phyloP scores from a whole-genome alignment of 1,140 invertebrate genomes.

The Heliconius melpomene region DNA sequence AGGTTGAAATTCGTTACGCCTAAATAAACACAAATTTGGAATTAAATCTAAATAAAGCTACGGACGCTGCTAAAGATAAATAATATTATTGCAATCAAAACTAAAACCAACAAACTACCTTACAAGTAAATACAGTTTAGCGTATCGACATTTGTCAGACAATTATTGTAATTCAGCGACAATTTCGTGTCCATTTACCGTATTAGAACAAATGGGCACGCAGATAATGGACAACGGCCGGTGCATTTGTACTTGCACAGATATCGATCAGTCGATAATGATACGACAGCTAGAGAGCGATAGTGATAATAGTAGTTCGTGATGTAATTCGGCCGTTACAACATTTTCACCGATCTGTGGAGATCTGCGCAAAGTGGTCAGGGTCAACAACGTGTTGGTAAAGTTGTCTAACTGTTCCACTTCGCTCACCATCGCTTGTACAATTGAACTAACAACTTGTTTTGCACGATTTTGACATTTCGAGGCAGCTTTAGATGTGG shows the following conservation, averaged over 20 bases:
- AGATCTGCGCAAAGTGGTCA: slow-evolving; percentile 32
- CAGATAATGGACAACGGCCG: slow-evolving; percentile 29
- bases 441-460: slow-evolving; percentile 40
- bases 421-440: slow-evolving; percentile 32
- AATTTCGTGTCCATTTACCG: slow-evolving; percentile 30
- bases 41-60: not conserved
- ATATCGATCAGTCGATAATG: slow-evolving; percentile 36
- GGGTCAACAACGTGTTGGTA: slow-evolving; percentile 36
- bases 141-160: not conserved
- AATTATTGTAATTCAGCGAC: slow-evolving; percentile 14
- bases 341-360: slow-evolving; percentile 36
- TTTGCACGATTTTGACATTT: slow-evolving; percentile 43
- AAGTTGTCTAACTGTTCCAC: slow-evolving; percentile 35
- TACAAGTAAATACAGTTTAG: not conserved
- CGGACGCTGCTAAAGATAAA: not conserved
- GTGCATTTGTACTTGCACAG: slow-evolving; percentile 22
- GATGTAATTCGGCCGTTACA: slow-evolving; percentile 38
- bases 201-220: slow-evolving; percentile 29
- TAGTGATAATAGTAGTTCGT: slow-evolving; percentile 30
- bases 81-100: not conserved
- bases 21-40: slow-evolving; percentile 14
- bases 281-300: slow-evolving; percentile 28
- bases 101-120: not conserved
- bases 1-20: slow-evolving; percentile 14
- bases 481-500: slow-evolving; percentile 32